Evolutionary conservation across 2,113 vertebrate genomes (phyloP).

Genomic region (Lophochroa leadbeateri): DNA sequence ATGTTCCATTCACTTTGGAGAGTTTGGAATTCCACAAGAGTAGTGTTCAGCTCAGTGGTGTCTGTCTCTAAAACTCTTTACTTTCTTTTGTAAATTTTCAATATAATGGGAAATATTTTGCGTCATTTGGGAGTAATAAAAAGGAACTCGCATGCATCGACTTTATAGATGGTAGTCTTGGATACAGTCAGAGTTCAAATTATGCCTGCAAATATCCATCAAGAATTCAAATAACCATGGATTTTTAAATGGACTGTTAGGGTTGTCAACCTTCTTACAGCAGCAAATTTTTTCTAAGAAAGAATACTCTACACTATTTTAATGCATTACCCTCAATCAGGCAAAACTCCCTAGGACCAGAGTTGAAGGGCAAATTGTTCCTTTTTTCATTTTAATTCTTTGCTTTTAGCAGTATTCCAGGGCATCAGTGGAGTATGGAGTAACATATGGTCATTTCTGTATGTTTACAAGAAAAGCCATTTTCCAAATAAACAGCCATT

Average conservation of each 20-base stretch:
- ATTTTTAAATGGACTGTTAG: neutral
- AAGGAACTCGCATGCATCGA: neutral
- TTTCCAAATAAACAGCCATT: conserved; percentile 64
- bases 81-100: neutral
- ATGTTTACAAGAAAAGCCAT: conserved; percentile 48
- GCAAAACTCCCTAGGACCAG: neutral
- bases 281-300: neutral
- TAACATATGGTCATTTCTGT: conserved; percentile 52
- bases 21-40: neutral
- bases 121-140: neutral
- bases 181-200: conserved; percentile 3
- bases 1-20: neutral
- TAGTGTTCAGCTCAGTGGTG: neutral
- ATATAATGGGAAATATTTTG: neutral
- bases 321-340: neutral
- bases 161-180: neutral
- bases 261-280: neutral
- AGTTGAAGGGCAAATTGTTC: neutral
- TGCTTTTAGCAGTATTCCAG: neutral
- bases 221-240: neutral
- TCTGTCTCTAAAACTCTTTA: neutral
- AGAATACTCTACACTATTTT: neutral
- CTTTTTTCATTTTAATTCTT: neutral
- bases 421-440: neutral
- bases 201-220: neutral